These are phyloP conservation scores for Nycticryphes semicollaris DNA, from an alignment of 2,113 vertebrate genomes.

Conservation along the genomic window DNA sequence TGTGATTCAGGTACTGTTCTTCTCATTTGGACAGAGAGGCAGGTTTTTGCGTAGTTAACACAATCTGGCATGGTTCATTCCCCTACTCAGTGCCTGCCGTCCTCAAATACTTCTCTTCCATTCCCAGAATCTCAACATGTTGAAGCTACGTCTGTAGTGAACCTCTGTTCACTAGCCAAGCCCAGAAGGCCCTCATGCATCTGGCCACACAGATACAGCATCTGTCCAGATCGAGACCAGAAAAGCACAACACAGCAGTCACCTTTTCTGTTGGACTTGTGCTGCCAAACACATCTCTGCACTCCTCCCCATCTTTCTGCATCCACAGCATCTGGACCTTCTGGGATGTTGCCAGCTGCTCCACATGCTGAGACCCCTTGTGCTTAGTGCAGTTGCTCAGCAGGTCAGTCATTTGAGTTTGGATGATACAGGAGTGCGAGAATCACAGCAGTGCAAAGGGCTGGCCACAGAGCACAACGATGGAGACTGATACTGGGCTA, in stretches of 20 bases:
- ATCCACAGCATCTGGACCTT: background rate
- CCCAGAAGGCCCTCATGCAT: background rate
- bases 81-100: background rate
- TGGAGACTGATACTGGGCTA: background rate
- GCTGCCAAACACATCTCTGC: background rate
- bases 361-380: background rate
- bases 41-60: background rate
- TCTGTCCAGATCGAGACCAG: background rate
- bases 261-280: background rate
- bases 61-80: background rate
- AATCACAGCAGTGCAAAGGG: background rate
- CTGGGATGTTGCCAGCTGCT: background rate
- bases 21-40: background rate
- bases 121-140: background rate
- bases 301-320: background rate
- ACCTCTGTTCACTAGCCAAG: background rate
- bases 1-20: background rate
- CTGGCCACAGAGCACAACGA: background rate
- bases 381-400: background rate
- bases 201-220: background rate
- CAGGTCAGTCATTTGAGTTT: background rate
- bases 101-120: background rate
- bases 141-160: background rate
- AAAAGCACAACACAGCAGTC: background rate
- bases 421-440: background rate